These are phyloP conservation scores for Drosophila algonquin DNA, from an alignment of 2,888 invertebrate genomes.

Conservation along the genomic window DNA sequence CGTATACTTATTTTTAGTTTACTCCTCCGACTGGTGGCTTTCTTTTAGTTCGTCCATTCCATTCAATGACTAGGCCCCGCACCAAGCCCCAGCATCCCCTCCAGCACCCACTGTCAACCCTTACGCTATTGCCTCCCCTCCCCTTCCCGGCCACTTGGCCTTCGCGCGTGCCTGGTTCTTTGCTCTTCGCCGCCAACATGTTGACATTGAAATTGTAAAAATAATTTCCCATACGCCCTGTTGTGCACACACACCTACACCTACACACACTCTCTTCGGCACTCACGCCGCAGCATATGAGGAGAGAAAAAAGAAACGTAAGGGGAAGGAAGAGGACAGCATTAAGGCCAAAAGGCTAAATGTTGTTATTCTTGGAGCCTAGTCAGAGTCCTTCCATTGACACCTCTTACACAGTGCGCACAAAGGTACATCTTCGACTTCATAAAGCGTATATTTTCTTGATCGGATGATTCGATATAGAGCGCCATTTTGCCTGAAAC, in stretches of 20 bases:
- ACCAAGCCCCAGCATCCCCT: not conserved
- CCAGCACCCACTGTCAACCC: not conserved
- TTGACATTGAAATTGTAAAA: conserved; percentile 75
- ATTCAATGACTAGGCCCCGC: not conserved
- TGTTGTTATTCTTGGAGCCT: conserved; percentile 20
- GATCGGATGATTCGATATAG: no score
- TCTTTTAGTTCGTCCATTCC: not conserved
- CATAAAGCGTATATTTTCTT: no score
- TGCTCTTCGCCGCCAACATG: conserved; percentile 34
- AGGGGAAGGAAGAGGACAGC: conserved; percentile 19
- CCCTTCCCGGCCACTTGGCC: conserved; percentile 42
- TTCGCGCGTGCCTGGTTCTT: conserved; percentile 49
- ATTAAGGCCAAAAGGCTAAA: conserved; percentile 56
- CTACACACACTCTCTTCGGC: not conserved
- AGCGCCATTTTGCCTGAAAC: no score
- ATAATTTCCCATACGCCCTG: conserved; percentile 58
- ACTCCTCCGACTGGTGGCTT: conserved; percentile 1
- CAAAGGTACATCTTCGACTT: no score
- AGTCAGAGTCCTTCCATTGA: no score
- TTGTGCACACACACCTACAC: conserved; percentile 15
- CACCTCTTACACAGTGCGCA: no score
- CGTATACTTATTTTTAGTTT: conserved; percentile 53
- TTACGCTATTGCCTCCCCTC: not conserved
- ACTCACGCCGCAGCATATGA: not conserved
- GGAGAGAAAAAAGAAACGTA: conserved; percentile 2